Evolutionary conservation across 2,888 invertebrate species (phyloP).

Genomic region (Drosophila longiperda): DNA sequence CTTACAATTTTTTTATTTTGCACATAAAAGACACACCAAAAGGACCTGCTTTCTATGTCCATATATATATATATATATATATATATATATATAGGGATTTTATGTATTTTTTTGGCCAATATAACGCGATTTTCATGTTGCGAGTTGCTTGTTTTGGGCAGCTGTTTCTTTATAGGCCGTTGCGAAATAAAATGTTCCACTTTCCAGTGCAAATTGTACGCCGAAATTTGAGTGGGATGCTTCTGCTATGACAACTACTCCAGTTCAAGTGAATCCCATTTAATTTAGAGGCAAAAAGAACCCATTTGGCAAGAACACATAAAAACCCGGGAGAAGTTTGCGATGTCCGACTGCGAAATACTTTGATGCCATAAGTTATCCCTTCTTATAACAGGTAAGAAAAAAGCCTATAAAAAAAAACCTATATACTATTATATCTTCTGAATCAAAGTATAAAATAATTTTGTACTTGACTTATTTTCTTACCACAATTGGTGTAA

Average conservation of each 20-base stretch:
- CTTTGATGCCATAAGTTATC: no score
- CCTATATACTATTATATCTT: no score
- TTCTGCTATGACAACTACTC: constrained; percentile 10
- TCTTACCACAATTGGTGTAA: neutral
- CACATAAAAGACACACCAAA: constrained; percentile 19
- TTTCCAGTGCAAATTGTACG: constrained; percentile 57
- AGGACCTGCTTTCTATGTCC: neutral
- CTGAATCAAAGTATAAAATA: no score
- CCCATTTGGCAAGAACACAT: neutral
- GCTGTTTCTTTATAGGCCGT: constrained; percentile 53
- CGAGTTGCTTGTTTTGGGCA: constrained; percentile 10
- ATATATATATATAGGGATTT: constrained; percentile 1
- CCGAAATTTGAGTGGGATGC: constrained; percentile 25
- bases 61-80: constrained; percentile 3
- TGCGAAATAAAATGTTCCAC: constrained; percentile 49
- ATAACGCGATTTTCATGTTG: constrained; percentile 34
- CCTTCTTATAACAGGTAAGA: no score
- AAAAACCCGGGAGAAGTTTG: neutral
- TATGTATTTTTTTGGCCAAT: constrained; percentile 10
- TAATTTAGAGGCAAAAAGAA: neutral
- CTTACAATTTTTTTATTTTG: constrained; percentile 35
- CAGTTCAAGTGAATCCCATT: constrained; percentile 3
- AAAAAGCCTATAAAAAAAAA: no score
- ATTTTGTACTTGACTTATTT: neutral
- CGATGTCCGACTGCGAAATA: no score